Evolutionary conservation across 2,888 invertebrate genomes (phyloP).

Genomic region (Girardia tigrina): DNA sequence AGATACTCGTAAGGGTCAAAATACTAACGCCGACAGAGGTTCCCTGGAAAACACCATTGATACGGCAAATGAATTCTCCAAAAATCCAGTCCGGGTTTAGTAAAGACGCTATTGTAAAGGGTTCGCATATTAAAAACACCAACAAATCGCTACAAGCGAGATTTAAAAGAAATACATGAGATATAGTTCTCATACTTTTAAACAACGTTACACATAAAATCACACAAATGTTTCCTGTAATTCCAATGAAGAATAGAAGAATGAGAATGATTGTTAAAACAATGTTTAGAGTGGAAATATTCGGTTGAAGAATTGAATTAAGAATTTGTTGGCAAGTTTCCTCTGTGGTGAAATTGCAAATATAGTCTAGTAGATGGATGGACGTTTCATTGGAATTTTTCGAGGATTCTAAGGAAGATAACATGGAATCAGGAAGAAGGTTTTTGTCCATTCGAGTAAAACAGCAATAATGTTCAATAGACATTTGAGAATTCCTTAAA

Average conservation of each 20-base stretch:
- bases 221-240: conserved; percentile 8
- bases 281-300: not conserved
- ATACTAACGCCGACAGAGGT: conserved; percentile 65
- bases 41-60: conserved; percentile 35
- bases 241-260: conserved; percentile 15
- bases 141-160: conserved; percentile 63
- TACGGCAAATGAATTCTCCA: conserved; percentile 51
- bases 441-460: not conserved
- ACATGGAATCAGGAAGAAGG: not conserved
- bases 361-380: not conserved
- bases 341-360: not conserved
- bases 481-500: no score
- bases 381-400: not conserved
- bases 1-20: conserved; percentile 62
- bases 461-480: not conserved
- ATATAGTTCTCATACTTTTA: conserved; percentile 16
- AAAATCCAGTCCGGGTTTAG: conserved; percentile 48
- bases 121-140: conserved; percentile 63
- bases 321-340: not conserved
- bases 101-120: conserved; percentile 43
- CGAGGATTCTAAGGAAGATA: not conserved
- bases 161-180: conserved; percentile 60
- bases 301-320: not conserved
- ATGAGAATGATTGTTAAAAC: conserved; percentile 7
- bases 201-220: conserved; percentile 27